Base-by-base conservation (phyloP, 2,888 invertebrate genomes). In the Drosophila buzzatii region DNA sequence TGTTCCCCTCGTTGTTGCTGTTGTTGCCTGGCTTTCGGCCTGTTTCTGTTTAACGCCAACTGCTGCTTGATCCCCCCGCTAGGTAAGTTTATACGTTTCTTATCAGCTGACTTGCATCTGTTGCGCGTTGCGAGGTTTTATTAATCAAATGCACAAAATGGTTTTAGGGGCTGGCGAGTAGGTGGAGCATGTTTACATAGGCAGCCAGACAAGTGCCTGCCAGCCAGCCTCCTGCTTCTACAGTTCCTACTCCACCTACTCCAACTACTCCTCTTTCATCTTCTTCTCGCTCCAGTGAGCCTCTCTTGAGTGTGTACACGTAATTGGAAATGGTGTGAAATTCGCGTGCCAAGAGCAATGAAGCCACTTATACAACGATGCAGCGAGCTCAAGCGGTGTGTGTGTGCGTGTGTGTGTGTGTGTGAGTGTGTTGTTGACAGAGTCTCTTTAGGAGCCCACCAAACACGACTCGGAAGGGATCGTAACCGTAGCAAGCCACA, bases 141-240 rank as follows among this genome's bases (percentile, higher is more conserved):
- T 91, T 91, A 91, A 91, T 91, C 91, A 91, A 92, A 89, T 86
- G 73, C 87, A 84, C 79, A 82, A 89, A 86, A 89, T 90, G 90
- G 84, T 85, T 88, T 87, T 81, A 84, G 85, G 90, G 86, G 88
- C 88, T 83, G 90, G 78, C 81, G 76, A 82, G 85, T 79, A 80
- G 87, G 89, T 82, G 90, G 90, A 86, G 89, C 84, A 60, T 86
- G 89, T 90, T 88, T 89, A 88, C 89, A 89, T 86, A 88, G 81
- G 61, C 58, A 65, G 62, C 73, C 62, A 73, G 64, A 52, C 85
- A 84, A 84, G 82, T 82, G 77, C 57, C 71, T 55, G 73, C 62
- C 72, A 61, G 51, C 57, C 57, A 62, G 72, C 55, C 75, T 76
- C 62, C 63, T 42, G 20, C 56, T 47, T 37, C 45, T 33, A 20